These are phyloP conservation scores for Eristalis arbustorum DNA, from an alignment of 2,888 invertebrate species.

Conservation along the genomic window DNA sequence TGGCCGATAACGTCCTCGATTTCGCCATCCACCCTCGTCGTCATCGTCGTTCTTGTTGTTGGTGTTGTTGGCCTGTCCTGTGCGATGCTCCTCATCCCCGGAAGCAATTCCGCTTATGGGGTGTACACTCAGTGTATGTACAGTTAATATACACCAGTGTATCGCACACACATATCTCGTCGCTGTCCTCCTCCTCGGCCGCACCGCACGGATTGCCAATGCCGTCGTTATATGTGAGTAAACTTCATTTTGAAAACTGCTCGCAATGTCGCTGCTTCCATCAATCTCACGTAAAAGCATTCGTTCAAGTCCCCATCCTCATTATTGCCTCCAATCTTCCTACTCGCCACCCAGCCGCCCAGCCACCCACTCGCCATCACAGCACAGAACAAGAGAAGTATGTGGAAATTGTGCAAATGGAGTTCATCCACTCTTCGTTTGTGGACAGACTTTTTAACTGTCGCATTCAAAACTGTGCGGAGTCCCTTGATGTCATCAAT, in stretches of 20 bases:
- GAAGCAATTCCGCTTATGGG: slow-evolving; percentile 41
- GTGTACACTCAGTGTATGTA: slow-evolving; percentile 47
- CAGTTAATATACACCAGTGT: slow-evolving; percentile 67
- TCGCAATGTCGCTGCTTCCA: slow-evolving; percentile 69
- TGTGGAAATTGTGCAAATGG: slow-evolving; percentile 70
- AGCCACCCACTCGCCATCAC: not conserved
- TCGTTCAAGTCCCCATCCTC: slow-evolving; percentile 67
- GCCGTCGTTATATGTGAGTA: slow-evolving; percentile 55
- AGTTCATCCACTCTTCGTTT: slow-evolving; percentile 70
- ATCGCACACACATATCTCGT: slow-evolving; percentile 66
- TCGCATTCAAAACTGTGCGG: slow-evolving; percentile 65
- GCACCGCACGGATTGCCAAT: not conserved
- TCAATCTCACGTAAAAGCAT: slow-evolving; percentile 71
- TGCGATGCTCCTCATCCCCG: slow-evolving; percentile 49
- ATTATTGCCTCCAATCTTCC: slow-evolving; percentile 35
- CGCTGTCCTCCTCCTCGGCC: not conserved
- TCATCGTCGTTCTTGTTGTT: slow-evolving; percentile 15
- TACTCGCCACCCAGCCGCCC: not conserved
- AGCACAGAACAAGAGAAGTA: slow-evolving; percentile 34
- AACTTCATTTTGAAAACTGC: slow-evolving; percentile 70
- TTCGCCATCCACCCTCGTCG: slow-evolving; percentile 50
- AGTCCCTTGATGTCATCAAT: slow-evolving; percentile 71
- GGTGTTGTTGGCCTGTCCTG: slow-evolving; percentile 14
- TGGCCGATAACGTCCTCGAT: slow-evolving; percentile 71
- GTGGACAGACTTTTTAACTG: slow-evolving; percentile 71